Conservation (phyloP, 2,888 invertebrate genomes). For the Chymomyza amoena region DNA sequence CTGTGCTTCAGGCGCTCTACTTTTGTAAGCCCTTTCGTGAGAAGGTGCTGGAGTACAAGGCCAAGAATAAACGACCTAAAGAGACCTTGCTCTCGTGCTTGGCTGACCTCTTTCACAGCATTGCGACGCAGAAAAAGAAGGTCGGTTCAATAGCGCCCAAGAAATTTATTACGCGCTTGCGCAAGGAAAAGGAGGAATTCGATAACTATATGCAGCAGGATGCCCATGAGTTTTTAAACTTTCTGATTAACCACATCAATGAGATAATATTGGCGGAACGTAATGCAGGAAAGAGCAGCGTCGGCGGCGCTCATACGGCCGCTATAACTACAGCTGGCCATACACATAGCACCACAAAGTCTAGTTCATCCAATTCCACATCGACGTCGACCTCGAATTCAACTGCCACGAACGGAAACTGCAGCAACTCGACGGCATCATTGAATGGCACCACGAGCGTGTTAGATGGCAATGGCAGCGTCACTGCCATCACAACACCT, state of each 20-base stretch:
- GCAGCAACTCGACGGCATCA: slow-evolving; percentile 72
- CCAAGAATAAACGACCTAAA: slow-evolving; percentile 95
- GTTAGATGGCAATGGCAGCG: slow-evolving; percentile 47
- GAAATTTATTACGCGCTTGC: slow-evolving; percentile 97
- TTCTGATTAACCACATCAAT: slow-evolving; percentile 98
- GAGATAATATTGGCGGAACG: slow-evolving; percentile 94
- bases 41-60: slow-evolving; percentile 98
- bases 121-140: slow-evolving; percentile 99
- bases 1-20: slow-evolving; percentile 98
- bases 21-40: slow-evolving; percentile 99
- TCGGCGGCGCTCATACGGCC: slow-evolving; percentile 9
- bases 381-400: slow-evolving; percentile 70
- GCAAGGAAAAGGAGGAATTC: slow-evolving; percentile 99
- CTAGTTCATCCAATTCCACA: slow-evolving; percentile 67
- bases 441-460: slow-evolving; percentile 65
- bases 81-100: slow-evolving; percentile 98
- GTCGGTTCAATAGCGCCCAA: slow-evolving; percentile 99
- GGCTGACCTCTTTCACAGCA: slow-evolving; percentile 99
- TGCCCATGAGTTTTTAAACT: slow-evolving; percentile 99
- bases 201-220: slow-evolving; percentile 99
- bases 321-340: slow-evolving; percentile 39
- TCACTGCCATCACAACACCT: slow-evolving; percentile 62
- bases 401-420: slow-evolving; percentile 67
- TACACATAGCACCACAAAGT: slow-evolving; percentile 30
- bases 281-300: slow-evolving; percentile 64